Evolutionary conservation across 2,797 vertebrate species (phyloP), one percentile per base, ranked within the genome.

Genomic region (Xerus rutilus): DNA sequence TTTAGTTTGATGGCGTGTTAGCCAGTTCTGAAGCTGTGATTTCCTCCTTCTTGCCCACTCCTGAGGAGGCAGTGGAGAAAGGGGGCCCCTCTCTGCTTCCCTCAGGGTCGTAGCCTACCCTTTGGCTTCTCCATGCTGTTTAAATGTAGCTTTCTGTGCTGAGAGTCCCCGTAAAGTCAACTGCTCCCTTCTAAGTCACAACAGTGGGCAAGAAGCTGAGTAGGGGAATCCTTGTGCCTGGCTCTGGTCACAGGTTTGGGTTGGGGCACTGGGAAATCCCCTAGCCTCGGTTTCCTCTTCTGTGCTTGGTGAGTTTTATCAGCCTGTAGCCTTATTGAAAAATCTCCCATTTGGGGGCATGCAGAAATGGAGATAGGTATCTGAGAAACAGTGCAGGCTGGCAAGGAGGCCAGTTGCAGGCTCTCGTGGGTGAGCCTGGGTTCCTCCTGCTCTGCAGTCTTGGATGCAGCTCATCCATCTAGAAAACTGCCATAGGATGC

Each of bases 221-320:
- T 25, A 3, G 79, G 96, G 92, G 89, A 97, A 89, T 93, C 96
- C 94, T 97, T 43, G 0, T 5, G 57, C 54, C 45, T 5, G 11
- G 20, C 54, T 96, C 69, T 82, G 3, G 39, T 88, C 69, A 65
- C 12, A 84, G 88, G 5, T n/a, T 82, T 35, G 49, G 72, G 45
- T 69, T 96, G 91, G 83, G 84, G 45, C 72, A 67, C 23, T 1
- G 83, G 97, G 96, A 97, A 97, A 96, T 97, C 89, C 96, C 96
- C 65, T 39, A 32, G 89, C 89, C 84, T 96, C 1, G 67, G 91
- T 97, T 98, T 97, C 97, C 96, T 97, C 93, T 96, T 84, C 30
- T 91, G 65, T 72, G 92, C 69, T 76, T 70, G 91, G 84, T 11
- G 30, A 79, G 87, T 57, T 86, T 93, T 86, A 88, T 84, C 86